Percentiles rank a stretch among this genome's conserved stretches.
phyloP scores from a whole-genome alignment of 2,888 invertebrate species.

The Ptychoptera albimana region DNA sequence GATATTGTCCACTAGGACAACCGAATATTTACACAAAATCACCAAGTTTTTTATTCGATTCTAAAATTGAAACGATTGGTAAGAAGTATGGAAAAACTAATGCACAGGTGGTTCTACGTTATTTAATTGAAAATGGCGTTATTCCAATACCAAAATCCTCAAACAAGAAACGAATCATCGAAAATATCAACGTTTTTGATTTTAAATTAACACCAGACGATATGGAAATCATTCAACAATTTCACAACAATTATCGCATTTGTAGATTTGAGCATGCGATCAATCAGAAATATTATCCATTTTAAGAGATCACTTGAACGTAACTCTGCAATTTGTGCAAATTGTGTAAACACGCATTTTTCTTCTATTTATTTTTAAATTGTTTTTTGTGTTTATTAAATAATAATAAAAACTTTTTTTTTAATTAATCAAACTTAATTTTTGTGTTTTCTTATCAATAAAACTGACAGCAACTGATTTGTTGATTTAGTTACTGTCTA shows the following conservation, averaged over 20 bases:
- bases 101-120: constrained; percentile 45
- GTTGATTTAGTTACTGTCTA: no score
- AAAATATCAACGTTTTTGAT: constrained; percentile 59
- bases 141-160: constrained; percentile 75
- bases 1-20: constrained; percentile 72
- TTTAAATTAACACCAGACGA: constrained; percentile 56
- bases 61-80: constrained; percentile 36
- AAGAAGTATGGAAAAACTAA: constrained; percentile 45
- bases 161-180: constrained; percentile 47
- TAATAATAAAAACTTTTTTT: no score
- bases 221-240: constrained; percentile 43
- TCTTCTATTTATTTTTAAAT: no score
- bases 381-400: no score
- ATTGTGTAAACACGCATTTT: neutral
- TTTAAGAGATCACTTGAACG: constrained; percentile 9
- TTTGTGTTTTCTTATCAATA: no score
- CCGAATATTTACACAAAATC: constrained; percentile 30
- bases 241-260: constrained; percentile 55
- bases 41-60: constrained; percentile 34
- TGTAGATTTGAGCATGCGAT: constrained; percentile 20
- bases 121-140: constrained; percentile 50
- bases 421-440: no score
- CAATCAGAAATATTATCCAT: constrained; percentile 26
- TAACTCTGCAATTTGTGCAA: neutral
- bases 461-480: no score